Conservation (phyloP, 2,888 invertebrate species). For the Hymenopus coronatus region DNA sequence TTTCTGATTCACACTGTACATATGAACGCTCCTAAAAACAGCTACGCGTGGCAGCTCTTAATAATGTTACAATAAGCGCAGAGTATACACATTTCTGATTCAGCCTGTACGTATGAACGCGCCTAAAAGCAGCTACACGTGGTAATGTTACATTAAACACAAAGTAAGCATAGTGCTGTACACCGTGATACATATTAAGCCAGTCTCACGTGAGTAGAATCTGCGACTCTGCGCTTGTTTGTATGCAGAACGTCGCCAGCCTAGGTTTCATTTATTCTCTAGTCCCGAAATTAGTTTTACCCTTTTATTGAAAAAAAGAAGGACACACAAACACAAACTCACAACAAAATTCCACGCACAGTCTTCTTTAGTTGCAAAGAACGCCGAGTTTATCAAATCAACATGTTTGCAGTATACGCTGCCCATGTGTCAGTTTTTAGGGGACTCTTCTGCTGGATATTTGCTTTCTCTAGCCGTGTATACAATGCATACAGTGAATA, state of each 20-base stretch:
- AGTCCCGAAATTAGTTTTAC: background rate
- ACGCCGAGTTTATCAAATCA: background rate
- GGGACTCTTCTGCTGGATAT: too few species aligned
- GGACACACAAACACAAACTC: background rate
- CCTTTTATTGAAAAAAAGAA: background rate
- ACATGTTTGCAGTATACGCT: background rate
- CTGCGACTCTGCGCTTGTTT: background rate
- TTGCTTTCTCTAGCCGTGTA: too few species aligned
- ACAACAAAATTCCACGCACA: background rate
- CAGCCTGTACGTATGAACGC: background rate
- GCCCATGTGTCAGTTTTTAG: too few species aligned
- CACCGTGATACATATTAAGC: background rate
- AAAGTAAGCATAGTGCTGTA: background rate
- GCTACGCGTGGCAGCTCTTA: too few species aligned
- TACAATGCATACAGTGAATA: too few species aligned
- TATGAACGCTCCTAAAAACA: too few species aligned
- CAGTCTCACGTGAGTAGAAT: background rate
- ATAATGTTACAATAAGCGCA: too few species aligned
- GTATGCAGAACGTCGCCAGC: background rate
- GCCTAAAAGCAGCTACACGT: background rate
- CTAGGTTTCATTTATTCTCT: background rate
- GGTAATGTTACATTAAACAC: background rate
- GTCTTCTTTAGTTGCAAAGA: background rate
- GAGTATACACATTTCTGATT: too few species aligned
- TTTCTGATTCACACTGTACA: too few species aligned